phyloP scores from a whole-genome alignment of 2,113 vertebrate species.

The Aegithalos caudatus region DNA sequence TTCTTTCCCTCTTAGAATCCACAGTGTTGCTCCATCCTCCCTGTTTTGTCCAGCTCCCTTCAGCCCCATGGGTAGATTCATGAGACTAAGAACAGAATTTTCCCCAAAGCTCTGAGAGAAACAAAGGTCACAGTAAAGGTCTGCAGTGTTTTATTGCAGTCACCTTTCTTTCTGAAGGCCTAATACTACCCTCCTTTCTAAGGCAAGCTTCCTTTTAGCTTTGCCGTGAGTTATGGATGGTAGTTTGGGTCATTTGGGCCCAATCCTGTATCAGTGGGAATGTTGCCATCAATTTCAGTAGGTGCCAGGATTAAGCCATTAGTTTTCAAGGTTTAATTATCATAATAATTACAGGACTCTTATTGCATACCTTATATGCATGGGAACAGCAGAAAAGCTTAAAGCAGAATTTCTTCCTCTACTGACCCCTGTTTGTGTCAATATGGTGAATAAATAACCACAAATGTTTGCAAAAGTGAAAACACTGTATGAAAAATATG shows the following conservation, averaged over 20 bases:
- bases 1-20: neutral
- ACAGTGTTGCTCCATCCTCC: neutral
- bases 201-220: neutral
- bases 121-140: neutral
- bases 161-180: neutral
- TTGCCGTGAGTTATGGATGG: neutral
- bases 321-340: constrained; percentile 55
- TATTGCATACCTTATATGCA: constrained; percentile 36
- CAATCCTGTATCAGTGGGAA: neutral
- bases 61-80: neutral
- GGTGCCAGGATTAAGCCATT: constrained; percentile 23
- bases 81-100: neutral
- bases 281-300: neutral
- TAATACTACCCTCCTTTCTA: neutral
- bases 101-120: neutral
- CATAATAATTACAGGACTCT: neutral
- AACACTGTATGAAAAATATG: neutral
- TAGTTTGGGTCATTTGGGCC: neutral
- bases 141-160: constrained; percentile 10
- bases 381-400: constrained; percentile 59
- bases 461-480: neutral
- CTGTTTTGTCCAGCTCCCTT: neutral
- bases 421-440: constrained; percentile 38
- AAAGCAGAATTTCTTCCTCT: constrained; percentile 65
- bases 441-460: constrained; percentile 22